phyloP scores from a whole-genome alignment of 2,113 vertebrate genomes.

The Sclerurus mexicanus region DNA sequence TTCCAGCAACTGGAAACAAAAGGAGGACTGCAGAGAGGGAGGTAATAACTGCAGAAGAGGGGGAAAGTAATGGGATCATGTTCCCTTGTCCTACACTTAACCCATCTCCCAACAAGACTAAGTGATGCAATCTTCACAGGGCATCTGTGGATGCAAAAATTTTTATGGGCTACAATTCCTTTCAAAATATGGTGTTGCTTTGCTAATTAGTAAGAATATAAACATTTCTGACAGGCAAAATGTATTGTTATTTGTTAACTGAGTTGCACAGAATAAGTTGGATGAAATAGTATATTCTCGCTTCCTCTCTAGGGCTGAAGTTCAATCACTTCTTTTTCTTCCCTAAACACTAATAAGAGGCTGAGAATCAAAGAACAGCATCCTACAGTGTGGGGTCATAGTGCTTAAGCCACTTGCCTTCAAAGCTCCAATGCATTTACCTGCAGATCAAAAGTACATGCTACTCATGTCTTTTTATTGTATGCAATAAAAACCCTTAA shows the following conservation, averaged over 20 bases:
- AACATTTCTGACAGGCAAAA: conserved; percentile 1
- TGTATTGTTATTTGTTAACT: neutral
- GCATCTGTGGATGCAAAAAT: neutral
- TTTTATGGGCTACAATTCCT: neutral
- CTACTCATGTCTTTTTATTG: neutral
- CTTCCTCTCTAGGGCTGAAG: neutral
- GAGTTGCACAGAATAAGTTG: neutral
- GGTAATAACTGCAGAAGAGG: neutral
- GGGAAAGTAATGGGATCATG: neutral
- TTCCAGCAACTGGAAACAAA: conserved; percentile 29
- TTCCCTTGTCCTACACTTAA: neutral
- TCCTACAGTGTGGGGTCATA: neutral
- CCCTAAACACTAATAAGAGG: neutral
- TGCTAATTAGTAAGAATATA: neutral
- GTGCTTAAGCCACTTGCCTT: neutral
- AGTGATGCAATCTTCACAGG: neutral
- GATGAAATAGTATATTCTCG: neutral
- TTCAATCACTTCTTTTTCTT: neutral
- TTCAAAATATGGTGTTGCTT: neutral
- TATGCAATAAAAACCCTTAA: neutral
- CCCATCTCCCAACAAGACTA: neutral
- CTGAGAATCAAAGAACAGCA: neutral
- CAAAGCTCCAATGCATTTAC: neutral
- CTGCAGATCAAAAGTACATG: neutral
- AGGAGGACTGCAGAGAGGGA: neutral